phyloP scores from a whole-genome alignment of 1,140 invertebrate genomes.

The Aricia agestis region DNA sequence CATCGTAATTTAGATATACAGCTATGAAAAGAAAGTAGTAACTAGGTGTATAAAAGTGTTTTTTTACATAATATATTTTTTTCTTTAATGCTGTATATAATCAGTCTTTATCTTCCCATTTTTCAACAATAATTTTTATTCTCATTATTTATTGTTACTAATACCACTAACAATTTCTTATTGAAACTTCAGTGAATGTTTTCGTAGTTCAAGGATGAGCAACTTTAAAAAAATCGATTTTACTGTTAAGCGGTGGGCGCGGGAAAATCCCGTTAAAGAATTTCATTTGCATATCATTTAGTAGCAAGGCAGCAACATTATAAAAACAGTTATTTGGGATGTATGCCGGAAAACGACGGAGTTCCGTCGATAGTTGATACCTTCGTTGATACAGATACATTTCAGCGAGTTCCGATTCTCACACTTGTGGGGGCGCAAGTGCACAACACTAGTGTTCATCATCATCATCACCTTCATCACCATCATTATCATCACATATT shows the following conservation, averaged over 20 bases:
- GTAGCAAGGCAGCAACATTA: background rate
- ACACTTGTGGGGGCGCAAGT: background rate
- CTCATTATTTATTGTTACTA: too few relatives aligned
- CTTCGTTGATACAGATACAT: background rate
- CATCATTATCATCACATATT: too few relatives aligned
- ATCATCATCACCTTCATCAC: background rate
- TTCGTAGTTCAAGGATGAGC: background rate
- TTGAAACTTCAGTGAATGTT: background rate
- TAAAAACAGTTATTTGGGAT: background rate
- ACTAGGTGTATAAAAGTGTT: too few relatives aligned
- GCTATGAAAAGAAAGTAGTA: too few relatives aligned
- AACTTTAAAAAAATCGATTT: background rate
- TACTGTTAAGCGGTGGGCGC: background rate
- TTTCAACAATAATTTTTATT: too few relatives aligned
- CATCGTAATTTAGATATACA: too few relatives aligned
- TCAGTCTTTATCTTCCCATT: too few relatives aligned
- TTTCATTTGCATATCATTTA: conserved; percentile 9
- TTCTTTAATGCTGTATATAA: too few relatives aligned
- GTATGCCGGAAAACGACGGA: background rate
- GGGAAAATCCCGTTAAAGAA: conserved; percentile 7
- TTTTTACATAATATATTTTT: too few relatives aligned
- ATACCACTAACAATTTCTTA: too few relatives aligned
- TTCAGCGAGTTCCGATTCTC: background rate
- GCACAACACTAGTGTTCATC: background rate
- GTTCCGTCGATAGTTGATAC: background rate